Conservation (phyloP, 64 coral and sea anemone species). For the Astreopora myriophthalma region DNA sequence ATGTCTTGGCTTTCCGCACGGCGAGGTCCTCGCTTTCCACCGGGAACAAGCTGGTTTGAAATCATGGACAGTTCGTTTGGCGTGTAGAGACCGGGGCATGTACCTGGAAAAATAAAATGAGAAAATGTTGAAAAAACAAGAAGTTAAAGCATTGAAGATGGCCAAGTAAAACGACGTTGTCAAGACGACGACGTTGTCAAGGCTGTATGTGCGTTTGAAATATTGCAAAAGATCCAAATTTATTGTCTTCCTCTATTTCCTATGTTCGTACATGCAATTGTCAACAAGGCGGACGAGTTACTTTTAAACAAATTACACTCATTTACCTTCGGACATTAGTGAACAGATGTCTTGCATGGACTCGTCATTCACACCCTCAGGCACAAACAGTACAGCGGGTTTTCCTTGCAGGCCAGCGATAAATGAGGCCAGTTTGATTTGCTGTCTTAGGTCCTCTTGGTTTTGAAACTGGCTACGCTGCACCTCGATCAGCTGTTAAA, state of each 20-base stretch:
- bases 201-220: no score
- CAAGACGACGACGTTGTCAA: no score
- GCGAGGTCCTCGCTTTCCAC: constrained; percentile 70
- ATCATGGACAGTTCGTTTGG: constrained; percentile 84
- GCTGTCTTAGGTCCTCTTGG: constrained; percentile 78
- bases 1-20: constrained; percentile 86
- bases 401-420: constrained; percentile 89
- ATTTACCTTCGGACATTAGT: constrained; percentile 92
- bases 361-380: constrained; percentile 64
- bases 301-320: no score
- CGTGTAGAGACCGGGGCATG: constrained; percentile 90
- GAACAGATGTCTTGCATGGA: constrained; percentile 92
- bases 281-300: no score
- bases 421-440: constrained; percentile 88
- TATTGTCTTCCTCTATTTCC: no score
- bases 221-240: no score
- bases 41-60: constrained; percentile 91
- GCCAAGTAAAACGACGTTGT: no score
- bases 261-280: no score
- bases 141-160: neutral
- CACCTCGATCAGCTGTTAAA: constrained; percentile 72
- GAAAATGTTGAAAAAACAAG: neutral
- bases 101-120: constrained; percentile 51
- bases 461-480: constrained; percentile 45
- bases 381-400: constrained; percentile 77